Percentiles rank a stretch among this genome's conserved stretches.
Conservation (phyloP, 2,888 invertebrate genomes). For the Drosophila nigritarsus region DNA sequence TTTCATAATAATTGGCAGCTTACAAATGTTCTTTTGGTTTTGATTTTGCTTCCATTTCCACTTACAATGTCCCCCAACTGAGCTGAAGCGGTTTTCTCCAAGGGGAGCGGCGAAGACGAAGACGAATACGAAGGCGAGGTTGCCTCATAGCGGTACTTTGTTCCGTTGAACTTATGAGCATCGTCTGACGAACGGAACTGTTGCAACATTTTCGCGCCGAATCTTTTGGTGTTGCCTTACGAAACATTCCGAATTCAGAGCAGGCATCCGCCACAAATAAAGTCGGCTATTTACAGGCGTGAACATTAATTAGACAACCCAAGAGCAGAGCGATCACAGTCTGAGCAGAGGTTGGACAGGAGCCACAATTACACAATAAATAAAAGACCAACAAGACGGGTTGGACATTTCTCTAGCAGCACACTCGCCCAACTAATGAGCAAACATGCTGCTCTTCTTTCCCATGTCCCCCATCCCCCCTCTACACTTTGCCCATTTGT, state of each 20-base stretch:
- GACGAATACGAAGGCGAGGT: constrained; percentile 1
- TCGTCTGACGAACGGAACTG: constrained; percentile 24
- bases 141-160: constrained; percentile 63
- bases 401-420: constrained; percentile 15
- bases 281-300: constrained; percentile 70
- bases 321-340: constrained; percentile 26
- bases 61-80: constrained; percentile 34
- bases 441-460: constrained; percentile 46
- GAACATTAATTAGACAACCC: constrained; percentile 74
- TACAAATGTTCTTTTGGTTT: constrained; percentile 75
- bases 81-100: constrained; percentile 52
- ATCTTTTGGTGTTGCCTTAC: constrained; percentile 25
- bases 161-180: constrained; percentile 69
- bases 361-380: constrained; percentile 61
- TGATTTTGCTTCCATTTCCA: constrained; percentile 61
- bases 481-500: background rate
- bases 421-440: constrained; percentile 59
- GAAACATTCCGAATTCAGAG: constrained; percentile 45
- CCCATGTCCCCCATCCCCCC: background rate
- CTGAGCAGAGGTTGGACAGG: constrained; percentile 45
- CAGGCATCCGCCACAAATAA: constrained; percentile 71
- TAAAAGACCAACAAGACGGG: constrained; percentile 42
- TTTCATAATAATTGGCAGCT: constrained; percentile 78
- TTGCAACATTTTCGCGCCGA: constrained; percentile 56
- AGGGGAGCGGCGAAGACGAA: constrained; percentile 1